phyloP scores from a whole-genome alignment of 2,888 invertebrate species.

The Emmelina monodactyla region DNA sequence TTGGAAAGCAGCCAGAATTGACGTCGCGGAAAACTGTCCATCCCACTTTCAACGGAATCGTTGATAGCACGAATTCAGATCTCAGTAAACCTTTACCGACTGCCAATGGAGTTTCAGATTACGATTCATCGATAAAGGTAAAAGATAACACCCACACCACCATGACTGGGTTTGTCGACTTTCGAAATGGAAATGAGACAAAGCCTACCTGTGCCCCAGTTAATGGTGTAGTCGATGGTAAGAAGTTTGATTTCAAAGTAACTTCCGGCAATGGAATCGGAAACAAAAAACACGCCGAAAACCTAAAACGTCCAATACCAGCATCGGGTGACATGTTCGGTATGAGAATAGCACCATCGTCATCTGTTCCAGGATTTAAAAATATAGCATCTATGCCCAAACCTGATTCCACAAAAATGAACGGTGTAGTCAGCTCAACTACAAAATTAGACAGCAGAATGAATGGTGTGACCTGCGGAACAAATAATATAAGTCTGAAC shows the following conservation, averaged over 20 bases:
- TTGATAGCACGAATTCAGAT: conserved; percentile 28
- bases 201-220: conserved; percentile 26
- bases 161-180: conserved; percentile 48
- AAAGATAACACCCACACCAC: conserved; percentile 29
- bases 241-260: conserved; percentile 31
- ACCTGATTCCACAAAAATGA: conserved; percentile 32
- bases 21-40: conserved; percentile 22
- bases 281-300: conserved; percentile 26
- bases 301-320: conserved; percentile 39
- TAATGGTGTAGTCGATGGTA: conserved; percentile 37
- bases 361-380: conserved; percentile 30
- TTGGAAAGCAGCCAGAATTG: conserved; percentile 38
- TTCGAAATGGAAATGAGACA: conserved; percentile 32
- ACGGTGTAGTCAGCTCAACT: conserved; percentile 49
- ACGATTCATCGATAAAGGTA: background rate
- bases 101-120: background rate
- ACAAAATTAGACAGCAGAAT: conserved; percentile 54
- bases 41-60: conserved; percentile 26
- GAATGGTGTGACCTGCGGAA: conserved; percentile 56
- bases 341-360: conserved; percentile 33
- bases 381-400: conserved; percentile 26
- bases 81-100: conserved; percentile 15
- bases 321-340: conserved; percentile 28
- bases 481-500: conserved; percentile 49
- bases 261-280: conserved; percentile 47